phyloP scores from a whole-genome alignment of 37 sponge, comb jelly and placozoan genomes.

The Tethya wilhelma region DNA sequence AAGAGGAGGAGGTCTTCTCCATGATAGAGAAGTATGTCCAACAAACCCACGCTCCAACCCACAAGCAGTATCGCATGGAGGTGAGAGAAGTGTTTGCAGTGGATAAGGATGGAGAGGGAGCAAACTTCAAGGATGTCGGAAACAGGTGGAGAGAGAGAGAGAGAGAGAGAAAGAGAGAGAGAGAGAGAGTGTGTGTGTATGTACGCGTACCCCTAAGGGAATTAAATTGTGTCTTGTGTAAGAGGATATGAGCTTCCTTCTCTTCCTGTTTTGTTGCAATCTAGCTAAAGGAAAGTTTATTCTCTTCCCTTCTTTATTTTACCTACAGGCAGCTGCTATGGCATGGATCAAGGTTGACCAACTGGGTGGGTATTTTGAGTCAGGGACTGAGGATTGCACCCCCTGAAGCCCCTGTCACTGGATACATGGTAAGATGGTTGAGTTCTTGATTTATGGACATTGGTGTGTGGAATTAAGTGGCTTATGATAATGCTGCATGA shows the following conservation, averaged over 20 bases:
- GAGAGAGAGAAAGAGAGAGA: not conserved
- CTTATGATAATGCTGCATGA: too few species aligned
- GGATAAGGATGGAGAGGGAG: slow-evolving; percentile 70
- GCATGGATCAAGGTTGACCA: slow-evolving; percentile 97
- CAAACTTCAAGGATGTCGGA: slow-evolving; percentile 81
- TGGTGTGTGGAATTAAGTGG: too few species aligned
- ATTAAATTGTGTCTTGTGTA: too few species aligned
- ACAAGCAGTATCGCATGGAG: slow-evolving; percentile 73
- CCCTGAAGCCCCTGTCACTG: slow-evolving; percentile 99
- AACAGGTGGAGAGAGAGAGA: slow-evolving; percentile 66
- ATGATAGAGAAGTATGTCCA: slow-evolving; percentile 81
- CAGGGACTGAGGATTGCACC: slow-evolving; percentile 96
- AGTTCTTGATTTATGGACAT: too few species aligned
- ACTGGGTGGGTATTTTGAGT: slow-evolving; percentile 98
- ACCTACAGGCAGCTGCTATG: slow-evolving; percentile 82
- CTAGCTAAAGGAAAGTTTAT: too few species aligned
- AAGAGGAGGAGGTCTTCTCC: slow-evolving; percentile 20
- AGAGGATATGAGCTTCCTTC: not conserved
- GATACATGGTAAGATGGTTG: slow-evolving; percentile 97
- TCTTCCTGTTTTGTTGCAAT: slow-evolving; percentile 1
- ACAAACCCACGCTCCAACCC: slow-evolving; percentile 92
- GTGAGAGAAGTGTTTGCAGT: slow-evolving; percentile 79
- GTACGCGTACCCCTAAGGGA: not conserved
- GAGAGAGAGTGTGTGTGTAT: not conserved
- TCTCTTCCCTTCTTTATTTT: not conserved